Evolutionary conservation across 2,113 vertebrate genomes (phyloP), one percentile per base, ranked within the genome.

Genomic region (Nyctereutes procyonoides): DNA sequence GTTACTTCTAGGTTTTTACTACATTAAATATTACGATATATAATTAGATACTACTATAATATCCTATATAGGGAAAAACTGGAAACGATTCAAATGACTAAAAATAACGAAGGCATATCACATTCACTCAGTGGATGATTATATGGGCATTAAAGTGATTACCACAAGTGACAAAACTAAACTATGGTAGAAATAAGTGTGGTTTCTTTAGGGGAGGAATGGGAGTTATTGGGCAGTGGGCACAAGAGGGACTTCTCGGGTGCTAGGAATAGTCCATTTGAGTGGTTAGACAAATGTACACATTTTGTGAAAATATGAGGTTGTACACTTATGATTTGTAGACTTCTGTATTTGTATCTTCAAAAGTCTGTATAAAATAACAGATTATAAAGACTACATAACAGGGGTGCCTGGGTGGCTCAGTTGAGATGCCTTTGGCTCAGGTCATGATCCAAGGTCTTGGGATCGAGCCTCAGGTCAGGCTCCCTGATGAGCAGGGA

Each of bases 241-340:
- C 15, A 83, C 4, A 88, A 73, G 73, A 53, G 32, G 65, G 55
- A 92, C 80, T 86, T 85, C 56, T 84, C 10, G 24, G 16, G 8
- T 90, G 5, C 53, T 22, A 69, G 38, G 6, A 60, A 83, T 14
- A 91, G 35, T 77, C 35, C 71, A 26, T 74, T 62, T 62, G 51
- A n/a, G 32, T 88, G 10, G 26, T 62, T 56, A 85, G 53, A 89
- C 32, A 74, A 82, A 38, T 82, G 15, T 71, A 0, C 67, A 51
- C 2, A 58, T 84, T 92, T 65, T 90, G 5, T 90, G 35, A 95
- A 95, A 93, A 96, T n/a, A 0, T 93, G 60, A 93, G 62, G 19
- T 86, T 86, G 11, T 90, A 88, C 16, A 65, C 35, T 89, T 80
- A 51, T 32, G 20, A 74, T 56, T 22, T 69, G 4, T 43, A 86